Conservation (phyloP, 2,888 invertebrate species). For the Philereme vetulata region DNA sequence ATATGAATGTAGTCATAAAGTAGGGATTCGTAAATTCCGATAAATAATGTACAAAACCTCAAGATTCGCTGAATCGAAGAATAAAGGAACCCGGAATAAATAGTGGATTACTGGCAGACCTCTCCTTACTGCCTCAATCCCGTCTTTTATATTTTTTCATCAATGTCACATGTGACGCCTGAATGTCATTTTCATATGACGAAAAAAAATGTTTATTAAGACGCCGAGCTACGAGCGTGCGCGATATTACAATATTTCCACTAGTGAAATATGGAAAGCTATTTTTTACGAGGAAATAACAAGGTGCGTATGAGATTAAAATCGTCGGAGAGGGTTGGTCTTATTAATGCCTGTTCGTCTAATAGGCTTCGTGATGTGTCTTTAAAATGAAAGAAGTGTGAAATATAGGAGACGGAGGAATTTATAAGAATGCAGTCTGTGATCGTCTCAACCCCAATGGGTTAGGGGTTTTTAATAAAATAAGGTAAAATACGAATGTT, state of each 20-base stretch:
- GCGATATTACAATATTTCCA: conserved; percentile 80
- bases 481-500: too few species aligned
- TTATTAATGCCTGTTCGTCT: conserved; percentile 38
- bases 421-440: not conserved
- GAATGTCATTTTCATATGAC: conserved; percentile 82
- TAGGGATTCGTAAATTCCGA: too few species aligned
- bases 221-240: conserved; percentile 58
- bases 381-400: conserved; percentile 17
- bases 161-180: conserved; percentile 83
- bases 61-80: conserved; percentile 30
- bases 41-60: too few species aligned
- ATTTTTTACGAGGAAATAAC: conserved; percentile 82
- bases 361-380: conserved; percentile 25
- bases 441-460: too few species aligned
- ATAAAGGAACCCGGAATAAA: conserved; percentile 42
- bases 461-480: too few species aligned
- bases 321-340: conserved; percentile 68
- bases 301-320: conserved; percentile 79
- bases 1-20: too few species aligned
- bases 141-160: conserved; percentile 83
- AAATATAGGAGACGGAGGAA: not conserved
- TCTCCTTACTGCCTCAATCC: conserved; percentile 62
- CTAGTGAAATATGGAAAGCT: conserved; percentile 82
- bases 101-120: conserved; percentile 44
- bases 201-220: conserved; percentile 83